Base-by-base conservation (phyloP, 1,140 invertebrate genomes). In the Scaptomyza graminum region DNA sequence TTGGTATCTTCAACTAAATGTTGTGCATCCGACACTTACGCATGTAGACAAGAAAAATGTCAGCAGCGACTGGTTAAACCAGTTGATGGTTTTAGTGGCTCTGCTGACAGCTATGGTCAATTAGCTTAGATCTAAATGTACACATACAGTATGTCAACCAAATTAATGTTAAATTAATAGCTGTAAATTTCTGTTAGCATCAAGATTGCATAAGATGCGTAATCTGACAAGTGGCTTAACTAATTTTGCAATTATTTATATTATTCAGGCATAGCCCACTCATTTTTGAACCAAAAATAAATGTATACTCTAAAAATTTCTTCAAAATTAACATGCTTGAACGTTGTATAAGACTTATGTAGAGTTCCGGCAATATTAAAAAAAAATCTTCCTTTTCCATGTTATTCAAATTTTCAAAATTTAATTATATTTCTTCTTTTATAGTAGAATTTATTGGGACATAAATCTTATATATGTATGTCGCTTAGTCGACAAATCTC, bases 101-200 rank as follows among this genome's bases (percentile, higher is more conserved):
- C 5, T 34, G 50, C 62, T 63, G 74, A 73, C 74, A 73, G 74
- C 73, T 59, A 87, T 78, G 82, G 69, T 63, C 81, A 87, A 85
- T 85, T 87, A 85, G 77, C 82, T 87, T 43, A 68, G 77, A 67
- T 82, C 43, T 75, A 46, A 76, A 73, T 43, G 57, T 47, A 72
- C 64, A 72, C 56, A 69, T 51, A 59, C 37, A 18, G 75, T 50
- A 46, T 78, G 70, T 52, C 70, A 79, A 44, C 28, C 25, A 52
- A 74, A 59, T 18, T 47, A 25, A 37, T 61, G 12, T 50, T 47
- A 22, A 68, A 61, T 81, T 62, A 72, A 47, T 43, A 47, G 47
- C 28, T 15, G 34, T 56, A 47, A 57, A 56, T 46, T 49, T 56
- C 31, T 34, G 41, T 65, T 47, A 13, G 22, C 61, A 44, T 18